Base-by-base conservation (phyloP, 2,888 invertebrate species). In the Biston betularia region DNA sequence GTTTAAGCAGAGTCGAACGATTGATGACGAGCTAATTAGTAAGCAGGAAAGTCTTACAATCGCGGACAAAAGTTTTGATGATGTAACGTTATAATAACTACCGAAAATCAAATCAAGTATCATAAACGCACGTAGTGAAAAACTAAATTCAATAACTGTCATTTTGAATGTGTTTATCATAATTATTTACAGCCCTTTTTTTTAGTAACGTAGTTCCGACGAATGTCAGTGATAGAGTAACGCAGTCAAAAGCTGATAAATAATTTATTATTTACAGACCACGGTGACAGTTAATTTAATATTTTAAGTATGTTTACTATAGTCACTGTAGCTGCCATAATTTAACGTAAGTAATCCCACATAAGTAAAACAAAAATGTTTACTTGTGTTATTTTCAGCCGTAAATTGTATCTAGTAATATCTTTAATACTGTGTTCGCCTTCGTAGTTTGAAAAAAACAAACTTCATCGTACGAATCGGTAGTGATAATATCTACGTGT, bases 81-180 rank as follows among this genome's bases (percentile, higher is more conserved):
- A 38, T 14, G 35, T 52, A 5, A 52, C n/a, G n/a, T 52, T n/a
- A 14, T 6, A 52, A 38, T 52, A 52, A 34, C 52, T 52, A 14
- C 52, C 52, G n/a, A 35, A 52, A 52, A 52, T 9, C 35, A 52
- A 35, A 11, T 52, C 7, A 14, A n/a, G 8, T 35, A 35, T 3
- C 38, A 38, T 52, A 14, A 52, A 52, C n/a, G 35, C 14, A n/a
- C 14, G 35, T 9, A 35, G 8, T 6, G n/a, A 2, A 35, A 35
- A 52, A 38, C 35, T 52, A 14, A n/a, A 52, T 52, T 38, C 52
- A 14, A 52, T 10, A 33, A 38, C 9, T n/a, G 52, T 14, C 52
- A 52, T 52, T 38, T 35, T 49, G 12, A 49, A 24, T 8, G 24
- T 24, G 8, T 24, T 48, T 24, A 6, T 45, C 0, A 10, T 42